Percentiles rank a stretch among this genome's conserved stretches.
These are phyloP conservation scores for Dendrolimus pini DNA, from an alignment of 2,888 invertebrate genomes.

Conservation along the genomic window DNA sequence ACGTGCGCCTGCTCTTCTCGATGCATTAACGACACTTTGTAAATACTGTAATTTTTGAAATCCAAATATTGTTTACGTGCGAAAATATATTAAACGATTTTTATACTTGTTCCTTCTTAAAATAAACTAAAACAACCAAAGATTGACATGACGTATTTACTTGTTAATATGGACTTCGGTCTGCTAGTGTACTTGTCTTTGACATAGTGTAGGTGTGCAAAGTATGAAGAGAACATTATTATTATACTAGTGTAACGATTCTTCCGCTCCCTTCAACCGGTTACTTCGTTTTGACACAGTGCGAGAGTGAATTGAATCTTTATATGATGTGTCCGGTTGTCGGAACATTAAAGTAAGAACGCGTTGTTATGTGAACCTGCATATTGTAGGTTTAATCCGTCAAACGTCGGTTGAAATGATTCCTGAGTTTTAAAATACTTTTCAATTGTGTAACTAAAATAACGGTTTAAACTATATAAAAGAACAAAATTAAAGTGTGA, in stretches of 20 bases:
- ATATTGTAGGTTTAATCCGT: conserved; percentile 47
- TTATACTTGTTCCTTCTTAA: conserved; percentile 37
- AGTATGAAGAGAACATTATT: conserved; percentile 39
- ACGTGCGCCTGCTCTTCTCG: conserved; percentile 37
- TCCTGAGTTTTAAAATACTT: not conserved
- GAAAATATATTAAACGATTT: conserved; percentile 15
- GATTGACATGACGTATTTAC: conserved; percentile 34
- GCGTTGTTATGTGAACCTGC: conserved; percentile 56
- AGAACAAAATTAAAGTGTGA: no score
- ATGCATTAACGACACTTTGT: conserved; percentile 40
- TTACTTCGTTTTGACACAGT: conserved; percentile 41
- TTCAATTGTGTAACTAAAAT: no score
- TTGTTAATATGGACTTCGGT: conserved; percentile 55
- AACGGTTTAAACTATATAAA: no score
- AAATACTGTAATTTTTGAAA: conserved; percentile 51
- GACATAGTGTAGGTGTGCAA: conserved; percentile 62
- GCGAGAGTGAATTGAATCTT: conserved; percentile 50
- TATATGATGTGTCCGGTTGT: conserved; percentile 31
- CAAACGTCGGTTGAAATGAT: not conserved
- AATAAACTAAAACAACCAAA: conserved; percentile 24
- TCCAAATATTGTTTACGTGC: conserved; percentile 21
- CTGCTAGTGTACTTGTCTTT: conserved; percentile 63
- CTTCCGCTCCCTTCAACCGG: conserved; percentile 41
- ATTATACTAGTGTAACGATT: conserved; percentile 38
- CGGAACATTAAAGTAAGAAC: conserved; percentile 49